phyloP scores from a whole-genome alignment of 1,140 invertebrate species.

The Cecropterus lyciades region DNA sequence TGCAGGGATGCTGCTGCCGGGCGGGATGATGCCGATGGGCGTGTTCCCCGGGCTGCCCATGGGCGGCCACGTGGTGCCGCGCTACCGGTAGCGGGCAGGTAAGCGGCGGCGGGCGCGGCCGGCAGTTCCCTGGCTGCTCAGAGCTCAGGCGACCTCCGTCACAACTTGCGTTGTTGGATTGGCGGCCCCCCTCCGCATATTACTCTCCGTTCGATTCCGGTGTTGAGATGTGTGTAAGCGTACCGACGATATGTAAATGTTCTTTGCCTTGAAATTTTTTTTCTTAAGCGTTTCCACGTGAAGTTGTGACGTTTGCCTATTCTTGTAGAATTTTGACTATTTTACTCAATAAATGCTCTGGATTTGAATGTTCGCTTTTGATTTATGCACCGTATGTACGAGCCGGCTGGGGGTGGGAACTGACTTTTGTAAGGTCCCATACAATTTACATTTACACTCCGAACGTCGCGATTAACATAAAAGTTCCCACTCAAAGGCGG shows the following conservation, averaged over 20 bases:
- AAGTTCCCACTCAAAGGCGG: conserved; percentile 31
- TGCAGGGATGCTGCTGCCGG: conserved; percentile 78
- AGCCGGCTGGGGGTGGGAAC: conserved; percentile 20
- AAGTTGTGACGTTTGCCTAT: conserved; percentile 82
- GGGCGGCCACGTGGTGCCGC: conserved; percentile 62
- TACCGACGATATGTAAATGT: conserved; percentile 64
- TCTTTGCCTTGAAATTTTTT: conserved; percentile 72
- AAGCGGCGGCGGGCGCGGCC: conserved; percentile 54
- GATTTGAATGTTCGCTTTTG: conserved; percentile 69
- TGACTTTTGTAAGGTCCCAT: conserved; percentile 29
- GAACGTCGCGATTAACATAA: conserved; percentile 17
- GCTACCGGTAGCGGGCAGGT: conserved; percentile 68
- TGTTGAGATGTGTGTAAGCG: conserved; percentile 65
- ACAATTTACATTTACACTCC: conserved; percentile 31
- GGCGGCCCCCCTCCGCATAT: conserved; percentile 57
- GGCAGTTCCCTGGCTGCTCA: conserved; percentile 69
- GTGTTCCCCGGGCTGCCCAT: conserved; percentile 62
- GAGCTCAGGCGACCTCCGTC: conserved; percentile 67
- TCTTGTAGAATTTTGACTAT: conserved; percentile 83
- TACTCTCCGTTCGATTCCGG: conserved; percentile 43
- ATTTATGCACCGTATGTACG: conserved; percentile 54
- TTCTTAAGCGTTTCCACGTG: conserved; percentile 75
- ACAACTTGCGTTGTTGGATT: conserved; percentile 81
- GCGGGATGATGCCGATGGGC: conserved; percentile 71
- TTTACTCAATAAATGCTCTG: conserved; percentile 83